Evolutionary conservation across 2,113 vertebrate species (phyloP), one percentile per base, ranked within the genome.

Genomic region (Eidolon helvum): DNA sequence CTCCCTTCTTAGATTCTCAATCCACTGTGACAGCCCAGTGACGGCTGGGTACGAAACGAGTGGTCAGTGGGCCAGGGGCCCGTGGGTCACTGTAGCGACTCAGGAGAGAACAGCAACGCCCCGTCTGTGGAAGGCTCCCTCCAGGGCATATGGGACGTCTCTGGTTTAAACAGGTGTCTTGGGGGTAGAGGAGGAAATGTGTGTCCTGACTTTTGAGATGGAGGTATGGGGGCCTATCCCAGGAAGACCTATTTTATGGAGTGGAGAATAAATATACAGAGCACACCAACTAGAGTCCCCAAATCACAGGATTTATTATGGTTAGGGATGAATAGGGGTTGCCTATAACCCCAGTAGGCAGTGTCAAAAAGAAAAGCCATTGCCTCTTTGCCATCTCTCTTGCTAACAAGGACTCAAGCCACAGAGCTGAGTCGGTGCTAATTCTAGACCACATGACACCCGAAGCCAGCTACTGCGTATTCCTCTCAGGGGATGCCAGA

Each of bases 1-100:
- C 21, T 57, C 69, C 35, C 38, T 53, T 40, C 66, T 50, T 7
- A 18, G 40, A 21, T n/a, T 65, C 84, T 48, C 53, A 83, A 15
- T 4, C 11, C 61, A 15, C 0, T 26, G 2, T 0, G 10, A 63
- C 45, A 38, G 35, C 21, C 38, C 40, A 61, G 28, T 7, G 19
- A 26, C 1, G 0, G 72, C 21, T 18, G 35, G 28, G 33, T 11
- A 28, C 21, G 4, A 22, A 48, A 24, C 7, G 30, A 0, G 4
- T 4, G 38, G n/a, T 48, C 24, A 0, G 4, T 0, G 24, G 1
- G n/a, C 28, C 38, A 26, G 19, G 86, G 85, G 45, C 30, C 21
- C 15, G 14, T 19, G 45, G 61, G 18, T 30, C 55, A 30, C 4
- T 14, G 16, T 11, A 68, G 38, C 80, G 35, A 72, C 22, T 35